Conservation (phyloP, 2,113 vertebrate species). For the Poeciliopsis retropinna region DNA sequence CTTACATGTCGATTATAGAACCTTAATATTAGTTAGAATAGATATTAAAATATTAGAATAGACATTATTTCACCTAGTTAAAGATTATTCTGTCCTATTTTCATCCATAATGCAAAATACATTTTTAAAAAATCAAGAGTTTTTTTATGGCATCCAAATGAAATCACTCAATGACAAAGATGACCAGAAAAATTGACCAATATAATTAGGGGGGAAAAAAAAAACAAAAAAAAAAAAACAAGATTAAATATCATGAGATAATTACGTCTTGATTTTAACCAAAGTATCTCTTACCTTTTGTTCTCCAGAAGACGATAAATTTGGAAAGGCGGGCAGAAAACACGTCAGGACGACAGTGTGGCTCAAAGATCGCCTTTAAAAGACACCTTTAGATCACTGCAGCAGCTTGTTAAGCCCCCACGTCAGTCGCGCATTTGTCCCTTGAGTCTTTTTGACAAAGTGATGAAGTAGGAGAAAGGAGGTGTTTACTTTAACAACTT, state of each 20-base stretch:
- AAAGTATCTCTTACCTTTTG: slow-evolving; percentile 53
- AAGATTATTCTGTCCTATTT: not conserved
- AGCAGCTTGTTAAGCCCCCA: not conserved
- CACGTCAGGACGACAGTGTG: not conserved
- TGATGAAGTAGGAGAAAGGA: slow-evolving; percentile 15
- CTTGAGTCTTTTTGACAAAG: slow-evolving; percentile 34
- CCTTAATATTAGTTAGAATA: not conserved
- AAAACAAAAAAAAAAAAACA: too few species aligned
- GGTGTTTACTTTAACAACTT: slow-evolving; percentile 48
- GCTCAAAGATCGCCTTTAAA: not conserved
- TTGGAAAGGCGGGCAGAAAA: not conserved
- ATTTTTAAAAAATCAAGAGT: too few species aligned
- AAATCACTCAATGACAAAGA: not conserved
- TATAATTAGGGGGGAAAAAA: too few species aligned
- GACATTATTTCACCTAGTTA: not conserved
- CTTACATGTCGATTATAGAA: not conserved
- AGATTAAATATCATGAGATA: not conserved
- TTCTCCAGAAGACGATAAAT: slow-evolving; percentile 15
- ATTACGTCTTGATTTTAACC: not conserved
- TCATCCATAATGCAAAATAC: not conserved
- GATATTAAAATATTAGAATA: not conserved
- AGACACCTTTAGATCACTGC: not conserved
- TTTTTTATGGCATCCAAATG: not conserved
- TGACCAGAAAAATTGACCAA: not conserved
- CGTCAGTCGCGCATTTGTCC: slow-evolving; percentile 34